Evolutionary conservation across 2,888 invertebrate genomes (phyloP).

Genomic region (Temnothorax ravouxi): DNA sequence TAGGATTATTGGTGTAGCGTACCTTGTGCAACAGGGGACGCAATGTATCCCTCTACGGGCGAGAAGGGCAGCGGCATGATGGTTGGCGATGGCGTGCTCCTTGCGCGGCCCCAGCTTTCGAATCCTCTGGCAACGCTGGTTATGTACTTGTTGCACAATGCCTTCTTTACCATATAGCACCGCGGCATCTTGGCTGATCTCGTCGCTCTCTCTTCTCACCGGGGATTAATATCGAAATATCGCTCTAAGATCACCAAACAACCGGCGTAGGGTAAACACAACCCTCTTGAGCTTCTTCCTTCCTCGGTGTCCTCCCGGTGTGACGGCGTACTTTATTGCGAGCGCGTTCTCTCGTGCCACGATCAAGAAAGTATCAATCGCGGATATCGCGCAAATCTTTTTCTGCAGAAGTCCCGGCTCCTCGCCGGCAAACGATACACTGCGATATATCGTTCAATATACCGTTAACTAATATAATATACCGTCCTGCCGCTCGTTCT

Average conservation of each 20-base stretch:
- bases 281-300: slow-evolving; percentile 4
- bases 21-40: slow-evolving; percentile 80
- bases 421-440: not conserved
- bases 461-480: not conserved
- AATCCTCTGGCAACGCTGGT: slow-evolving; percentile 84
- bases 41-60: slow-evolving; percentile 75
- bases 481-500: not conserved
- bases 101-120: slow-evolving; percentile 82
- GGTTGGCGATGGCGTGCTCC: slow-evolving; percentile 81
- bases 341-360: not conserved
- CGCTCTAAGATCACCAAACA: slow-evolving; percentile 32
- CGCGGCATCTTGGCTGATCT: slow-evolving; percentile 89
- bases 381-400: not conserved
- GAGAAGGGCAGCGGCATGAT: slow-evolving; percentile 73
- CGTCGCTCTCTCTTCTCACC: slow-evolving; percentile 30
- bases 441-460: not conserved
- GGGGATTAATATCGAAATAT: slow-evolving; percentile 49
- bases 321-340: slow-evolving; percentile 14
- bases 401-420: not conserved
- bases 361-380: slow-evolving; percentile 15
- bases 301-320: not conserved
- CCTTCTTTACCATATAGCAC: slow-evolving; percentile 92
- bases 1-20: slow-evolving; percentile 34
- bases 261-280: slow-evolving; percentile 32
- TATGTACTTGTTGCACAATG: slow-evolving; percentile 87